phyloP scores from a whole-genome alignment of 2,113 vertebrate species.

The Cottus gobio region DNA sequence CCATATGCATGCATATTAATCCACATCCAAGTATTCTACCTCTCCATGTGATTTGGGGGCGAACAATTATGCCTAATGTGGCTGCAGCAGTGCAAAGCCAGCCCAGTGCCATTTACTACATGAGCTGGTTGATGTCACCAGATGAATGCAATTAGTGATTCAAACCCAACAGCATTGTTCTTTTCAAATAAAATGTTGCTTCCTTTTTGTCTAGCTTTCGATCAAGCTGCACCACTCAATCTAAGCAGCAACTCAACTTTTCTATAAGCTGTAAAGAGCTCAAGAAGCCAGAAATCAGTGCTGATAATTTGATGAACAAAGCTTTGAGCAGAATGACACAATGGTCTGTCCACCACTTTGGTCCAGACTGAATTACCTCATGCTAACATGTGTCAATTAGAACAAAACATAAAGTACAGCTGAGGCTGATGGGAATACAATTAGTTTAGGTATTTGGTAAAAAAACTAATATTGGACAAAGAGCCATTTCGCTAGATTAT shows the following conservation, averaged over 20 bases:
- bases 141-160: constrained; percentile 48
- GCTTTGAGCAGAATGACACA: background rate
- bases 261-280: background rate
- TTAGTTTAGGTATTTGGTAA: no score
- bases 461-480: no score
- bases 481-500: no score
- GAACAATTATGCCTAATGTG: constrained; percentile 41
- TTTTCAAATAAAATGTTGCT: constrained; percentile 1
- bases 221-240: background rate
- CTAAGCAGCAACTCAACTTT: background rate
- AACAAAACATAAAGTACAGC: no score
- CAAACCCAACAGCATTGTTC: constrained; percentile 14
- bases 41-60: constrained; percentile 8
- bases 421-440: no score
- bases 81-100: constrained; percentile 34
- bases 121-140: constrained; percentile 48
- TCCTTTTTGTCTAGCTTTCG: background rate
- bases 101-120: constrained; percentile 47
- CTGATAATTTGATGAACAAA: background rate
- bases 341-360: background rate
- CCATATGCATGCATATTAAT: background rate
- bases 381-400: no score
- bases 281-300: background rate
- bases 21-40: constrained; percentile 18
- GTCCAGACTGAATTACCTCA: background rate